Conservation (phyloP, 2,113 vertebrate species). For the Sebastes schlegelii region DNA sequence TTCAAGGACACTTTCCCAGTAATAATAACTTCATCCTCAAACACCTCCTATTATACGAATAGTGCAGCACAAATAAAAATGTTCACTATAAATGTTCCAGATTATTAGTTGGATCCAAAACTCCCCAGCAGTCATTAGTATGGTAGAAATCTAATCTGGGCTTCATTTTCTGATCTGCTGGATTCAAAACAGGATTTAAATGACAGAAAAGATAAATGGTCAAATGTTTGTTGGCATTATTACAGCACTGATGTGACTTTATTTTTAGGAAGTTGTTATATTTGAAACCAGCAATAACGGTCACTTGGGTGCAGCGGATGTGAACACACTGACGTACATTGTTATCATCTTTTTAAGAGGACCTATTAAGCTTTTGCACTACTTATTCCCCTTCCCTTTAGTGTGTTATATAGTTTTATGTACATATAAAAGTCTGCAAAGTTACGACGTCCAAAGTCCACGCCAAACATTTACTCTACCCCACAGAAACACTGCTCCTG, state of each 20-base stretch:
- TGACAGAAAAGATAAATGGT: neutral
- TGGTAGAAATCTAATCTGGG: conserved; percentile 11
- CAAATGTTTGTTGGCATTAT: neutral
- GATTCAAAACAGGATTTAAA: conserved; percentile 5
- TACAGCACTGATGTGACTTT: neutral
- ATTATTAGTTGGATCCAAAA: conserved; percentile 20
- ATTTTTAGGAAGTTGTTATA: neutral
- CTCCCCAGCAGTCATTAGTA: neutral
- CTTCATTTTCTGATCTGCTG: neutral
- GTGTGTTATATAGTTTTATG: no score
- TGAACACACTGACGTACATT: neutral
- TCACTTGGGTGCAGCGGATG: neutral
- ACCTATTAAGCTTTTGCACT: no score
- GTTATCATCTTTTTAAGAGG: neutral
- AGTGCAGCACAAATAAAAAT: conserved; percentile 47
- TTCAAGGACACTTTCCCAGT: neutral
- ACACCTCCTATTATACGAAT: neutral
- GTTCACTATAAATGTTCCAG: conserved; percentile 22
- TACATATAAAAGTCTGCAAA: no score
- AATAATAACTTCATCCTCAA: conserved; percentile 16
- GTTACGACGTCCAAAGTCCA: no score
- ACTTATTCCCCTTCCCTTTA: no score
- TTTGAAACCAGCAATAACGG: neutral
- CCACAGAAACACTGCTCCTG: no score
- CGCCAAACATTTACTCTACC: no score